Base-by-base conservation (phyloP, 2,113 vertebrate genomes). In the Bucco capensis region DNA sequence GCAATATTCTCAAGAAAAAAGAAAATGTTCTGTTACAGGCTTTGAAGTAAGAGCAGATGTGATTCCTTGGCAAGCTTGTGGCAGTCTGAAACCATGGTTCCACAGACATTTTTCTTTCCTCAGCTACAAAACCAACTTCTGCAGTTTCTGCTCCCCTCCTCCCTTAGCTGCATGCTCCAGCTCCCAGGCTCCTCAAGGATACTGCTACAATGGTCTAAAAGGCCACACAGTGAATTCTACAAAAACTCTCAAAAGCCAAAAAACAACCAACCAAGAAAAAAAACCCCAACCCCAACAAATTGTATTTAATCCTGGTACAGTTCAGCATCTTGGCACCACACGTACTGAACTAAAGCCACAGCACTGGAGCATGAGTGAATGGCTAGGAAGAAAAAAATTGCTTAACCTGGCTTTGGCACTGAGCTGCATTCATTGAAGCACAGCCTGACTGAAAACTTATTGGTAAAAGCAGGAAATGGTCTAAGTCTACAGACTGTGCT, bases 41-140 rank as follows among this genome's bases (percentile, higher is more conserved):
- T 79, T 73, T 80, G 86, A 86, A 92, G 71, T 85, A 89, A 75
- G 86, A 91, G 70, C 96, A 96, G 80, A 88, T 95, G 91, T 86
- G 77, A 93, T 85, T 79, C 76, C 44, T 89, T 95, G 88, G 90
- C 90, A 93, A 79, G 74, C 82, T 33, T 61, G 64, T 84, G 71
- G 79, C 51, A 53, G 30, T 47, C 44, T 75, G 77, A 79, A 95
- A 86, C 58, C 78, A 44, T 27, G 50, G 53, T 53, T 92, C 70
- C 49, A 58, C 0, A 3, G 58, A 78, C 83, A 33, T 64, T 92
- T 71, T 84, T 65, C 70, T 54, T 53, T 49, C 42, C 46, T 69
- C 53, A 46, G 84, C 61, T 82, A 84, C 24, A 92, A 89, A 86
- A 88, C 28, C 46, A 78, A 60, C 53, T 86, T 65, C 72, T 31